phyloP scores from a whole-genome alignment of 2,797 vertebrate genomes.

The Rhabdophis nuchalis region DNA sequence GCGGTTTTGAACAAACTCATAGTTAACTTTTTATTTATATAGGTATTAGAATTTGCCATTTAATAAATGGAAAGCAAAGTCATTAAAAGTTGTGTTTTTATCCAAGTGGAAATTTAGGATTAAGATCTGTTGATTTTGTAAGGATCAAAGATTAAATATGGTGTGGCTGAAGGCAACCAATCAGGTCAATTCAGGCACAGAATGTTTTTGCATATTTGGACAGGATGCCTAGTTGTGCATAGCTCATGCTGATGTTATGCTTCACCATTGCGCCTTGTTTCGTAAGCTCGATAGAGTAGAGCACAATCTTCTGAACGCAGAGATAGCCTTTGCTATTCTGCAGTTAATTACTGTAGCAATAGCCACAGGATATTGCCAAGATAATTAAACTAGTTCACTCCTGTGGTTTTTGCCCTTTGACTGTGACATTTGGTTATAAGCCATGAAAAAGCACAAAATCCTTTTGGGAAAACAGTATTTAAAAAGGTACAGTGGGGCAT shows the following conservation, averaged over 20 bases:
- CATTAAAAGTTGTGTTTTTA: neutral
- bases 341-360: neutral
- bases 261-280: too few species aligned
- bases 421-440: neutral
- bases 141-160: neutral
- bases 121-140: neutral
- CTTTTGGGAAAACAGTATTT: neutral
- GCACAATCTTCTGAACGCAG: neutral
- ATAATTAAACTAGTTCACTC: neutral
- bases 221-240: too few species aligned
- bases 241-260: too few species aligned
- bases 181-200: too few species aligned
- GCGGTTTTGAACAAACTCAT: too few species aligned
- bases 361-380: neutral
- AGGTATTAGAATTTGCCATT: neutral
- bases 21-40: too few species aligned
- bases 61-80: neutral
- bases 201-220: too few species aligned
- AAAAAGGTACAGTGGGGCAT: neutral
- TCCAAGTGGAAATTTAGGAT: neutral
- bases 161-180: too few species aligned
- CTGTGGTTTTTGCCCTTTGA: neutral
- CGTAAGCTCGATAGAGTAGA: neutral
- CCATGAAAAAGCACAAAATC: neutral
- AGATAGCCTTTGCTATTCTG: neutral